A percentile compares a stretch with the other conserved stretches of the same genome.
Evolutionary conservation across 1,140 invertebrate genomes (phyloP).

Genomic region (Musca domestica): DNA sequence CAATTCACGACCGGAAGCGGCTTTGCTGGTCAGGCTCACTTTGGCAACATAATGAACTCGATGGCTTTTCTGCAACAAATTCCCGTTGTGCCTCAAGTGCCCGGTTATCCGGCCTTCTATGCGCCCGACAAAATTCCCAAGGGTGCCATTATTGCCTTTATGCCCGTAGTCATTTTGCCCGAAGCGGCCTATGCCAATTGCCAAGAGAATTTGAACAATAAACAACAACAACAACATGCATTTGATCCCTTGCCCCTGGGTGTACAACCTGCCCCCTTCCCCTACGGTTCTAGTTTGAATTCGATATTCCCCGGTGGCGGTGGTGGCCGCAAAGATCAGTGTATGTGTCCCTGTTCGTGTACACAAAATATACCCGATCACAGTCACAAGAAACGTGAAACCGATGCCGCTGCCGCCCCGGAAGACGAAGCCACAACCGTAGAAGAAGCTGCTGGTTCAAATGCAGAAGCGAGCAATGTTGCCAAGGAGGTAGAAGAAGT

Average conservation of each 20-base stretch:
- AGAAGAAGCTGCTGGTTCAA: background rate
- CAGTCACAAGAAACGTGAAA: slow-evolving; percentile 42
- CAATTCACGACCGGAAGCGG: slow-evolving; percentile 21
- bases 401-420: background rate
- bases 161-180: slow-evolving; percentile 62
- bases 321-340: slow-evolving; percentile 45
- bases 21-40: slow-evolving; percentile 43
- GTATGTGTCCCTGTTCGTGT: slow-evolving; percentile 52
- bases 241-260: slow-evolving; percentile 47
- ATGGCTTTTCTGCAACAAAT: slow-evolving; percentile 50
- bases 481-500: background rate
- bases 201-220: slow-evolving; percentile 24
- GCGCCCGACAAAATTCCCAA: slow-evolving; percentile 54
- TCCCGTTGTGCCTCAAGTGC: slow-evolving; percentile 46
- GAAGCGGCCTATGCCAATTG: slow-evolving; percentile 50
- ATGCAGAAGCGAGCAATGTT: background rate
- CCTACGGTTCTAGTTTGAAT: slow-evolving; percentile 41
- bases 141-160: slow-evolving; percentile 58
- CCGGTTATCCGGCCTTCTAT: slow-evolving; percentile 47
- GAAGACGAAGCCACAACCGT: background rate
- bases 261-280: slow-evolving; percentile 41
- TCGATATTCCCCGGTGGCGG: slow-evolving; percentile 40
- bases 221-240: slow-evolving; percentile 28
- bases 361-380: slow-evolving; percentile 44
- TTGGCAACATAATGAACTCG: slow-evolving; percentile 49